Evolutionary conservation across 2,797 vertebrate genomes (phyloP), one percentile per base, ranked within the genome.

Genomic region (Enteromius paludinosus): DNA sequence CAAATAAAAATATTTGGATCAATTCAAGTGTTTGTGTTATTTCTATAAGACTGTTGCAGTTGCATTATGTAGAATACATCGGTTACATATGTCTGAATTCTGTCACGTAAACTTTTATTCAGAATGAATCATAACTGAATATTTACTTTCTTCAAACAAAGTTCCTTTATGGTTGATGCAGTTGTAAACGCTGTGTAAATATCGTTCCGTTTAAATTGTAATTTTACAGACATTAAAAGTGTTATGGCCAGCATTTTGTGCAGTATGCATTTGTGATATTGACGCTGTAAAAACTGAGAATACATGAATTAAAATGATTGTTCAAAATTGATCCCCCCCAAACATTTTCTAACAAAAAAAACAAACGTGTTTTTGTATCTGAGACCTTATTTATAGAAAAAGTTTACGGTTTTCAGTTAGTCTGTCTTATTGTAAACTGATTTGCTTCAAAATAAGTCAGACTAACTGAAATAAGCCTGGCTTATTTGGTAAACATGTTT

Each of bases 1-100:
- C 90, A 86, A 97, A 96, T 97, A 98, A 93, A 80, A 38, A 87
- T 54, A 74, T 41, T 94, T 91, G 91, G 91, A 88, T 89, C 85
- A 86, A 8, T n/a, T 84, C 5, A 56, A 49, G 15, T 18, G 10
- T 71, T 28, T 75, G 15, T 62, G 15, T 28, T 61, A 1, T 59
- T 47, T 18, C 17, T 68, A 3, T 68, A 45, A 52, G 70, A n/a
- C 17, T 33, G 28, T 33, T 54, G 17, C 5, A 47, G 5, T 52
- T 52, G 10, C 54, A 56, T 23, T 23, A 11, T 56, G 45, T 71
- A 12, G 45, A 73, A 38, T 33, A 56, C 28, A 52, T 0, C 0
- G 0, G 47, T n/a, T 7, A 38, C 20, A 3, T 1, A 12, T 15
- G 12, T 20, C 20, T 15, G 47, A 35, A 9, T 54, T 35, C 17